Evolutionary conservation across 2,113 vertebrate species (phyloP).

Genomic region (Chunga burmeisteri): DNA sequence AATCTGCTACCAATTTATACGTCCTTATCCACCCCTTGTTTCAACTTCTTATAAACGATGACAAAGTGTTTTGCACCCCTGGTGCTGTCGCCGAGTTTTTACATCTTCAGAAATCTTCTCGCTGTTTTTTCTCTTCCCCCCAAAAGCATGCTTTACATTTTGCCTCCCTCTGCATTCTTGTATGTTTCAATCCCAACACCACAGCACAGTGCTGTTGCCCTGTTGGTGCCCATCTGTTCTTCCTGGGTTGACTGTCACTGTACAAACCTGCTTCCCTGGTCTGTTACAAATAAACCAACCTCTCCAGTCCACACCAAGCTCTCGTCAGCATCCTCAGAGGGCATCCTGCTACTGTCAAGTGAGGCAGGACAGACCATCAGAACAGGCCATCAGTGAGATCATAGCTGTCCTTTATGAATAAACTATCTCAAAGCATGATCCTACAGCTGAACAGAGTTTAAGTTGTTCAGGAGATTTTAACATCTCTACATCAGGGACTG

Average conservation of each 20-base stretch:
- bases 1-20: constrained; percentile 66
- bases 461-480: neutral
- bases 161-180: neutral
- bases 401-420: neutral
- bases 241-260: neutral
- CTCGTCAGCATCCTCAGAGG: neutral
- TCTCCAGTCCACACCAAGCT: neutral
- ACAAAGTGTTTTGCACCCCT: neutral
- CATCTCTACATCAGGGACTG: neutral
- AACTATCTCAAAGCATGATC: neutral
- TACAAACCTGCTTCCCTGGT: neutral
- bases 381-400: neutral
- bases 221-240: neutral
- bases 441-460: neutral
- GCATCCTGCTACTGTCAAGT: neutral
- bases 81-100: neutral
- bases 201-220: neutral
- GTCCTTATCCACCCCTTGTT: constrained; percentile 53
- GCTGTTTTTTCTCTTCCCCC: neutral
- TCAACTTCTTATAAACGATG: constrained; percentile 45
- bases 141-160: neutral
- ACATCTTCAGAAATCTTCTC: neutral
- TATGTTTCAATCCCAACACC: neutral
- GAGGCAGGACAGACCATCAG: neutral
- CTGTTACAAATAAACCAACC: neutral